Evolutionary conservation across 2,797 vertebrate species (phyloP).

Genomic region (Chaetophractus vellerosus): DNA sequence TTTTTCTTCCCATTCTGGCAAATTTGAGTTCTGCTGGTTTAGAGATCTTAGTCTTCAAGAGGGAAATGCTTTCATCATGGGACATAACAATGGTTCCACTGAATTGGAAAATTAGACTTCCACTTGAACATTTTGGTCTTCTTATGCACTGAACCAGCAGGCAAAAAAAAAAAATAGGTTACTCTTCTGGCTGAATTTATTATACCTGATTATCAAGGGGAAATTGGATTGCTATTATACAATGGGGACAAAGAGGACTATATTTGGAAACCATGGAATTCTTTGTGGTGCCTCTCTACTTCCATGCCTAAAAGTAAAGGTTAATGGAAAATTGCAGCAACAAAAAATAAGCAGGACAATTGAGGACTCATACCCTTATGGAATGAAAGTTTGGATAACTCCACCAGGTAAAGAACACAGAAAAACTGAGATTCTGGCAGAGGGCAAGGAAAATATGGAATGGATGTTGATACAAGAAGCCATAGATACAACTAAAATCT

Average conservation of each 20-base stretch:
- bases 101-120: background rate
- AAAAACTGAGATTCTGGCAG: background rate
- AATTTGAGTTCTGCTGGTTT: background rate
- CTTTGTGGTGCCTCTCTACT: background rate
- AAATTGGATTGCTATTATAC: background rate
- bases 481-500: background rate
- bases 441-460: background rate
- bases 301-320: background rate
- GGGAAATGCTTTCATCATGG: background rate
- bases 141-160: background rate
- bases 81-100: background rate
- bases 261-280: background rate
- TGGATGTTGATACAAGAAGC: background rate
- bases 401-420: background rate
- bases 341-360: background rate
- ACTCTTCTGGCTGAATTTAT: background rate
- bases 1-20: background rate
- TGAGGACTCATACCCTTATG: background rate
- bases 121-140: too few species aligned
- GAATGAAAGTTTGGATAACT: background rate
- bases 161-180: background rate
- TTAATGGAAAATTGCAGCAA: background rate
- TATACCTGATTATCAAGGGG: background rate
- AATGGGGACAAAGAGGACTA: background rate
- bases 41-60: background rate